Evolutionary conservation across 2,888 invertebrate species (phyloP).

Genomic region (Therioaphis trifolii): DNA sequence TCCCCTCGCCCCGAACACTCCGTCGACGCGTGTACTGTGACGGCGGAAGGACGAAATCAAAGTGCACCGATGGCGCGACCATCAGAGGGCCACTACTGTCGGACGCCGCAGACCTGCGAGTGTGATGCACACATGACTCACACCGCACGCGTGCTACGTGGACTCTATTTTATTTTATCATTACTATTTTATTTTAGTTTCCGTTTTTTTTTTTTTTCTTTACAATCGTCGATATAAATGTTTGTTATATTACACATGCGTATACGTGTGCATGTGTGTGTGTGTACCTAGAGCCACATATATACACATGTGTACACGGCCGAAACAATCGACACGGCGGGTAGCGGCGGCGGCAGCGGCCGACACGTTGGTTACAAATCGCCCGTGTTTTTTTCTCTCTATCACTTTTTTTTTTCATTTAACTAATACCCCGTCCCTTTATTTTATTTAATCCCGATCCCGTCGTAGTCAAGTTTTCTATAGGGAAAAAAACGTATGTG

Average conservation of each 20-base stretch:
- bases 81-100: background rate
- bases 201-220: too few relatives aligned
- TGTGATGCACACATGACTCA: background rate
- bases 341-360: background rate
- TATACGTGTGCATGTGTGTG: background rate
- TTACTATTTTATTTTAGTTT: too few relatives aligned
- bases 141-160: background rate
- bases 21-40: background rate
- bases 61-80: background rate
- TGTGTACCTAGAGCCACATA: background rate
- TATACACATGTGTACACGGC: background rate
- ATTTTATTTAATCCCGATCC: background rate
- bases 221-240: background rate
- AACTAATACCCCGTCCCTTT: background rate
- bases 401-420: background rate
- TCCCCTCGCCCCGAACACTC: background rate
- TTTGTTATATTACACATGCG: background rate
- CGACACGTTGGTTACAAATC: constrained; percentile 18
- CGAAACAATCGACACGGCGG: background rate
- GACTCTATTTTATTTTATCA: background rate
- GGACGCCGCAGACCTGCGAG: background rate
- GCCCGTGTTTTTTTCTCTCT: background rate
- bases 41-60: background rate
- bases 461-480: background rate
- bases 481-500: background rate